Base-by-base conservation (phyloP, 2,888 invertebrate genomes). In the Heliconius sara region DNA sequence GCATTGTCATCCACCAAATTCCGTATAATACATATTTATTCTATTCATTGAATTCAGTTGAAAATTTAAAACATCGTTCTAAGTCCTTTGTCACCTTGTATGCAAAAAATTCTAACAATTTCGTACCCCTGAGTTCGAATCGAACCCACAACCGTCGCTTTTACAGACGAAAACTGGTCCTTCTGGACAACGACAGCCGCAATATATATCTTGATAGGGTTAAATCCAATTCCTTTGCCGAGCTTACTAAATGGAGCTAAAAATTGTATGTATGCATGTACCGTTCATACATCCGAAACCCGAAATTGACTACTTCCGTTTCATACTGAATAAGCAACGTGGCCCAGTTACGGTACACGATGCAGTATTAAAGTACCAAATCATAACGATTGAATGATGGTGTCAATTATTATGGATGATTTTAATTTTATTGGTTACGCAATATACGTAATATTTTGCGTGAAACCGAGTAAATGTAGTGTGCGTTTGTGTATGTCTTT, bases 281-380 rank as follows among this genome's bases (percentile, higher is more conserved):
- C 10, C n/a, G 22, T 57, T 5, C 30, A 72, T 52, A 57, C 52
- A 52, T 72, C 72, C 30, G 22, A 30, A 27, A 30, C 12, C 57
- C 27, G 30, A 30, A 72, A 72, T 68, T 39, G 68, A 39, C 68
- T 68, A 39, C 39, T 68, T 68, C 68, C 68, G 68, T n/a, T 68
- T 68, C 10, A 39, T 68, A 39, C 39, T 68, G 39, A 68, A 68
- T 68, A 68, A 34, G 68, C n/a, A n/a, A 68, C 68, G 68, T 39
- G 68, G 68, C 68, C 68, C 68, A 68, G 68, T 68, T 68, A 68
- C n/a, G 34, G 10, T 67, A 7, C 7, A 60, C 30, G 34, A 30
- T 34, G 22, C 66, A 30, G 30, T 65, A 65, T 27, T 65, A 10
- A 65, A 65, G 27, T n/a, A 60, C 60, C 60, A n/a, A 60, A 19